phyloP scores from a whole-genome alignment of 2,888 invertebrate species.

The Drosophila sordidula region DNA sequence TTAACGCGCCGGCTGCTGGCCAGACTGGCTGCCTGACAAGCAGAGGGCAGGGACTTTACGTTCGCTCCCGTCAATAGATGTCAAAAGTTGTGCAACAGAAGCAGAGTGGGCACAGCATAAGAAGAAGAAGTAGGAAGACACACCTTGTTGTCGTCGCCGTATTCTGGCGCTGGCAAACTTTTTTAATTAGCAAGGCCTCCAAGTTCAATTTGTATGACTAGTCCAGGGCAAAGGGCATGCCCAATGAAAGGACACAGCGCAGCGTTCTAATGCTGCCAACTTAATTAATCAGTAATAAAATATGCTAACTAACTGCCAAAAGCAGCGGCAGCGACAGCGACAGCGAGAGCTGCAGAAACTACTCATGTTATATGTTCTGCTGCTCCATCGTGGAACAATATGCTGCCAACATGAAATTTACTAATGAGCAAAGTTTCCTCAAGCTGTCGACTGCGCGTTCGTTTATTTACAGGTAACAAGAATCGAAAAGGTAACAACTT shows the following conservation, averaged over 20 bases:
- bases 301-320: constrained; percentile 61
- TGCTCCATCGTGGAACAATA: constrained; percentile 11
- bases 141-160: constrained; percentile 36
- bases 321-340: constrained; percentile 14
- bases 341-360: constrained; percentile 16
- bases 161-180: constrained; percentile 54
- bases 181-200: constrained; percentile 72
- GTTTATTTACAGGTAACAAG: constrained; percentile 55
- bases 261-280: constrained; percentile 28
- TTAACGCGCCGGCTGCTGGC: background rate
- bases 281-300: constrained; percentile 76
- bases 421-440: constrained; percentile 73
- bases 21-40: background rate
- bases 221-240: constrained; percentile 7
- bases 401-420: constrained; percentile 54
- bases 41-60: background rate
- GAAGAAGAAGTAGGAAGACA: background rate
- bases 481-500: constrained; percentile 39
- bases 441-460: constrained; percentile 33
- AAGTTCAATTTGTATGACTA: constrained; percentile 47
- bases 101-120: background rate
- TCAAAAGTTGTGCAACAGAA: constrained; percentile 24
- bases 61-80: constrained; percentile 22
- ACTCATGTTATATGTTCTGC: constrained; percentile 12
- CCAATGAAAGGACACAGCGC: constrained; percentile 42